Base-by-base conservation (phyloP, 2,797 vertebrate species). In the Hapalemur alaotrensis region DNA sequence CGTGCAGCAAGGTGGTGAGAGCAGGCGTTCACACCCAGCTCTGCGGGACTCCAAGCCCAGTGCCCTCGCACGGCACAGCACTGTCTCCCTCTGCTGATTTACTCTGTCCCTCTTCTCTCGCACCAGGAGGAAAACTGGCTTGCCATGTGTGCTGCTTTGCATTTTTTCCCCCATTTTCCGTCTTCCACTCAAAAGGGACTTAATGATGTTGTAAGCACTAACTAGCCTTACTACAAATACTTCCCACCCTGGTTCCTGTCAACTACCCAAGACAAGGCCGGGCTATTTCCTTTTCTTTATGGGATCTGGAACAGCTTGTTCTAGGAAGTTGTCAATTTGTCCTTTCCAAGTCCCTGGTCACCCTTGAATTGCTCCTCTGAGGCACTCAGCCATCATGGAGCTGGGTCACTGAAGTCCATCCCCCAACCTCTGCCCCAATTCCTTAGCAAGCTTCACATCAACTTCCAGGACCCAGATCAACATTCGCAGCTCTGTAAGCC, bases 261-360 rank as follows among this genome's bases (percentile, higher is more conserved):
- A 92, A 83, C 93, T 97, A 94, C 70, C 80, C 92, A 54, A 91
- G 91, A 97, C 0, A 6, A 93, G 88, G 94, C 89, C 92, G 94
- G 73, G 85, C 96, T 91, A 86, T 93, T 97, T 98, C 96, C 96
- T 96, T 97, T 96, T 67, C 91, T 96, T 78, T 94, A 73, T 80
- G 52, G 73, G 75, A 89, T 94, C 94, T 95, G 93, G 97, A 97
- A 97, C 97, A 97, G 78, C 20, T 54, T 2, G 96, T 97, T 97
- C 96, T 93, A 97, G 97, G 97, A 97, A 98, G 94, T 89, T 96
- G 94, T 94, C 96, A 43, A 43, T 95, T 91, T 97, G 94, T 97
- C 91, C 96, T 95, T 80, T 89, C 95, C 96, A 95, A 96, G 92
- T 97, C 96, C 91, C 95, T 93, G 85, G 91, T 46, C 89, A 95